phyloP scores from a whole-genome alignment of 30 jellyfish, hydroid and myxozoan species.

The Turritopsis rubra region DNA sequence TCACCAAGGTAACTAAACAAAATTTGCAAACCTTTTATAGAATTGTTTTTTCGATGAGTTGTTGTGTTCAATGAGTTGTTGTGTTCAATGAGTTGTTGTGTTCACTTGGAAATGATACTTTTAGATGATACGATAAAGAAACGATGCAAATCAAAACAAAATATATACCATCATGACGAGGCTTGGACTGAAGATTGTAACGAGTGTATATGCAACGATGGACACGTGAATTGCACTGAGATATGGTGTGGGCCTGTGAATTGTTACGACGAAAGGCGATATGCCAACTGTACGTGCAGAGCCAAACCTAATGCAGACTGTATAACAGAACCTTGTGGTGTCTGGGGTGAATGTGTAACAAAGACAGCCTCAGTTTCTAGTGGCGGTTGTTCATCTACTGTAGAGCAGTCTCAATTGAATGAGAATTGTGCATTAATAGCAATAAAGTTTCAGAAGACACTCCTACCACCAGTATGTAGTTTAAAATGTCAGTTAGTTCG shows the following conservation, averaged over 20 bases:
- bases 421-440: constrained; percentile 68
- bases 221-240: constrained; percentile 58
- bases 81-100: too few relatives aligned
- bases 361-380: constrained; percentile 36
- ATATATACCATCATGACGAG: constrained; percentile 38
- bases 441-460: constrained; percentile 40
- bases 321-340: constrained; percentile 68
- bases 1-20: background rate
- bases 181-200: constrained; percentile 82
- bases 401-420: constrained; percentile 46
- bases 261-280: constrained; percentile 42
- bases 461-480: constrained; percentile 41
- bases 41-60: too few relatives aligned
- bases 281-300: constrained; percentile 60
- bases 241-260: constrained; percentile 84
- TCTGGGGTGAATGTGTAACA: constrained; percentile 77
- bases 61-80: too few relatives aligned
- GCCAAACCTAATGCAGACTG: constrained; percentile 44
- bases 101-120: too few relatives aligned
- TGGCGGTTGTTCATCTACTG: constrained; percentile 50
- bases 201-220: constrained; percentile 62
- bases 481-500: background rate
- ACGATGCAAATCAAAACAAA: background rate
- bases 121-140: constrained; percentile 11
- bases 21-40: too few relatives aligned